Base-by-base conservation (phyloP, 2,888 invertebrate genomes). In the Drosophila testacea region DNA sequence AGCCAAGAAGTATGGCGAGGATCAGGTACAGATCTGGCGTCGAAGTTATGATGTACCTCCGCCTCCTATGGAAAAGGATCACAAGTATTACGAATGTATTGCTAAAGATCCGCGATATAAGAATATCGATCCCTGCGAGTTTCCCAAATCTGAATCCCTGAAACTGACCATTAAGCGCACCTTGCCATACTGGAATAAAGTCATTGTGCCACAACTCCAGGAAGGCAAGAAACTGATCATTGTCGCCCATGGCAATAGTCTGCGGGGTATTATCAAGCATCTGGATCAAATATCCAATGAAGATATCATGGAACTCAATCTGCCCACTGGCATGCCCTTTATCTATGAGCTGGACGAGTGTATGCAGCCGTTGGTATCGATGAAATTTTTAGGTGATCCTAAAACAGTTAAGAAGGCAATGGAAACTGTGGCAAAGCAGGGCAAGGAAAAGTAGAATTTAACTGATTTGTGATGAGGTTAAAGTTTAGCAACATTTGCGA, bases 181-280 rank as follows among this genome's bases (percentile, higher is more conserved):
- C 1, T 92, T 97, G 83, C 98, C 98, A 0, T 98, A 96, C 91
- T 98, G 98, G 96, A 96, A 97, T 92, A 93, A 97, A 88, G 94
- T 95, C 28, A 96, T 99, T 93, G 87, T 91, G 92, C 92, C 94
- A 44, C 94, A 97, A 93, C 94, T 97, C 60, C 96, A 95, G 88
- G 95, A 94, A 77, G 97, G 97, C 66, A 96, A 96, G 91, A 94
- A 93, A 30, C 95, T 97, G 68, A 94, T 97, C 46, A 96, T 97
- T 85, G 97, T 96, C 39, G 97, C 97, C 28, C 97, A 97, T 89
- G 97, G 97, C 50, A 97, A 97, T 93, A 97, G 97, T 91, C 94
- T 97, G 56, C 93, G 97, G 83, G 97, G 97, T 76, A 96, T 97
- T 81, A 96, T 97, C 1, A 97, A 97, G 92, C 96, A 97, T 93